Evolutionary conservation across 2,113 vertebrate species (phyloP), one percentile per base, ranked within the genome.

Genomic region (Heliornis fulica): DNA sequence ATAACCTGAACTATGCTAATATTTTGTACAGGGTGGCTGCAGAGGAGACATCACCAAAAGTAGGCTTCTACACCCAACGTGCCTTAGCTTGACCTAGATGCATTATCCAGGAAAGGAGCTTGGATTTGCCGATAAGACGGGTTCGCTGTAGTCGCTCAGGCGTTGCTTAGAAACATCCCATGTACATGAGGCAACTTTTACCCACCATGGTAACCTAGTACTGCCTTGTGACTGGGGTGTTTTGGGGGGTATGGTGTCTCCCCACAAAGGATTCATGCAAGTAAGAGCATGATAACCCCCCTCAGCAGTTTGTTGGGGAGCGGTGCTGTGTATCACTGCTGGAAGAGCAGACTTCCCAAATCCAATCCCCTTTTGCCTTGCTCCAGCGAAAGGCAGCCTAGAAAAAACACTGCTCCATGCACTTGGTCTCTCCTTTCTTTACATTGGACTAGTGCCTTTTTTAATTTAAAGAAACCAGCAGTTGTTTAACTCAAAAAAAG

Each of bases 371-470:
- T 83, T 82, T 23, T 60, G 81, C 87, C 11, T 51, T 65, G 79
- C 82, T 80, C 17, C 69, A 56, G 57, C 14, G 0, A 38, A 41
- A 48, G 86, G 31, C 40, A 68, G 92, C 9, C 88, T 86, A 84
- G 93, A 34, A 93, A 95, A 95, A 96, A 86, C 94, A 89, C 86
- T 10, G 57, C 86, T 92, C 68, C 1, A 0, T 45, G 94, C 22
- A 0, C 86, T 77, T 3, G 59, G 70, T 82, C 91, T 94, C 94
- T 93, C 74, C 93, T 96, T 95, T 96, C 95, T 96, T 97, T 96
- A 94, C 81, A 68, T 97, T 97, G 96, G 96, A 94, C 28, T 84
- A 38, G 69, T 91, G 96, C 94, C 95, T 94, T 87, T 94, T 53
- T 76, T 72, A 83, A 91, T 93, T 96, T 95, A 94, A 96, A 97